Evolutionary conservation across 1,140 invertebrate genomes (phyloP), one percentile per base, ranked within the genome.

Genomic region (Aradophagus sp.): DNA sequence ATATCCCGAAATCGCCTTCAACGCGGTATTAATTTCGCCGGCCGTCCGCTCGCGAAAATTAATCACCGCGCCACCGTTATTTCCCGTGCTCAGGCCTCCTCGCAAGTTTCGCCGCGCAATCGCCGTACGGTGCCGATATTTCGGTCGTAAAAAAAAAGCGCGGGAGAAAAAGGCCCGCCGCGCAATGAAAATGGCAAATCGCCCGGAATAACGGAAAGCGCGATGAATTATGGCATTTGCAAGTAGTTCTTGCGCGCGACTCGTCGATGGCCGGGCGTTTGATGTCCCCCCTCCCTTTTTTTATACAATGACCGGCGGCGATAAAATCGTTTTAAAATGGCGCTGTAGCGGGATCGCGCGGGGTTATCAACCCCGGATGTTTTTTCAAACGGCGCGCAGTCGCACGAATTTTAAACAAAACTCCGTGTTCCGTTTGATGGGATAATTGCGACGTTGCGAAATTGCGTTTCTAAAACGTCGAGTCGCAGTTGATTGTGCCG

Each of bases 331-430:
- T 45, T 48, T 44, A 20, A 38, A 56, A 56, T 58, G 45, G 45
- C 53, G 17, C 52, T 48, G 16, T 65, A 65, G 61, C 61, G 61
- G 61, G 42, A 66, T 32, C 38, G 12, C 39, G 53, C n/a, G n/a
- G 27, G 65, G 65, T 68, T 68, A 68, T 68, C 65, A 68, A 68
- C 65, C 65, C 41, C 47, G 48, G 59, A 53, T 20, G 32, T 47
- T 55, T 59, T 53, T 34, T n/a, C 59, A 55, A 68, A 68, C 55
- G 41, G 56, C 38, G 65, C 65, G 65, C 61, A 68, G 48, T 48
- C 34, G 35, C 65, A 44, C n/a, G n/a, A n/a, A n/a, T n/a, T n/a
- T n/a, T n/a, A n/a, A n/a, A n/a, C n/a, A n/a, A n/a, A n/a, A n/a
- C n/a, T n/a, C n/a, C n/a, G n/a, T n/a, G n/a, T n/a, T n/a, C n/a